Conservation (phyloP, 2,888 invertebrate genomes). For the Ennomos quercinarius region DNA sequence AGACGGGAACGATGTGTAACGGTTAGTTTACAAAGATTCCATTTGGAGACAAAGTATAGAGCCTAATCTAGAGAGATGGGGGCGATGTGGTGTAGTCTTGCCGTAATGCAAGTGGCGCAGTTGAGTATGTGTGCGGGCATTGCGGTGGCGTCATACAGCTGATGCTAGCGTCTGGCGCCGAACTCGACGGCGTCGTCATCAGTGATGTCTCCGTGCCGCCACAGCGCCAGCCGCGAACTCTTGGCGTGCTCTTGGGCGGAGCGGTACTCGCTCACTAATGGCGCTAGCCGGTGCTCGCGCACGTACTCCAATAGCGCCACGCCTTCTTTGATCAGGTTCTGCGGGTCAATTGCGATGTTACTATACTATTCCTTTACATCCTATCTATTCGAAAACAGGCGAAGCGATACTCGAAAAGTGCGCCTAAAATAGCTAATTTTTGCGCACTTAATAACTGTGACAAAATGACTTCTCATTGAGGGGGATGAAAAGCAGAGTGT, state of each 20-base stretch:
- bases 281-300: constrained; percentile 92
- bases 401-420: no score
- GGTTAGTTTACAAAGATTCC: no score
- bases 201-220: constrained; percentile 99
- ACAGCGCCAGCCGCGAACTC: constrained; percentile 94
- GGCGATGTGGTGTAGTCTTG: constrained; percentile 36
- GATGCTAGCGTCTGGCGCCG: constrained; percentile 77
- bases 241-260: constrained; percentile 95
- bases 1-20: no score
- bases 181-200: constrained; percentile 92
- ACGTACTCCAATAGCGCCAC: constrained; percentile 92
- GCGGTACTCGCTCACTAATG: constrained; percentile 92
- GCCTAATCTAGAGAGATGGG: no score
- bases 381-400: no score
- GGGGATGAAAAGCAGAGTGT: no score
- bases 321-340: constrained; percentile 94
- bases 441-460: no score
- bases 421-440: no score
- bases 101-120: constrained; percentile 64
- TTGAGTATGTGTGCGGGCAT: constrained; percentile 50
- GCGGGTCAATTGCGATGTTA: constrained; percentile 45
- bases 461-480: no score
- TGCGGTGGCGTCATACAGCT: constrained; percentile 49
- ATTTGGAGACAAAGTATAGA: no score
- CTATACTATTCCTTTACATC: no score